Conservation (phyloP, 64 coral and sea anemone species). For the Catalaphyllia jardinei region DNA sequence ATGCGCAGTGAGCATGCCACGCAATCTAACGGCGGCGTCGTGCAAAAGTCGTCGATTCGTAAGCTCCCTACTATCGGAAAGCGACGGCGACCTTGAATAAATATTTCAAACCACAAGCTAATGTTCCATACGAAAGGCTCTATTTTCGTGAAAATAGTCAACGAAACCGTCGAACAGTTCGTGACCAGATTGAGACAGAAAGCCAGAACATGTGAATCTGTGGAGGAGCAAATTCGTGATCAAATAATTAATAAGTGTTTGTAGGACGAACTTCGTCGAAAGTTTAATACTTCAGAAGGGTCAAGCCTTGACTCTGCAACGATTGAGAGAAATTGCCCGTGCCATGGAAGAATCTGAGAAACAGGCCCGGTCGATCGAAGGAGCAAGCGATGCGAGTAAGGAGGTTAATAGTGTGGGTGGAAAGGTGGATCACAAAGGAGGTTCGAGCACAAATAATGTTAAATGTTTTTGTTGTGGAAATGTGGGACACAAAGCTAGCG, state of each 20-base stretch:
- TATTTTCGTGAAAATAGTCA: slow-evolving; percentile 20
- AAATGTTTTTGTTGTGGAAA: slow-evolving; percentile 29
- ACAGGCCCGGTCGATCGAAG: neutral
- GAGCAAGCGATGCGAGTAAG: neutral
- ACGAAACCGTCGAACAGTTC: slow-evolving; percentile 31
- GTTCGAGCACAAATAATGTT: neutral
- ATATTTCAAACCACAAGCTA: slow-evolving; percentile 18
- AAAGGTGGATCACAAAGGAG: slow-evolving; percentile 1
- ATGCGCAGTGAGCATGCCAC: too few species aligned
- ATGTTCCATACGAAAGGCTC: neutral
- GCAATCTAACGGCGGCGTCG: too few species aligned
- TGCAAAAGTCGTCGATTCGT: too few species aligned
- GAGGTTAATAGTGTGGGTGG: neutral
- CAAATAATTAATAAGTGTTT: slow-evolving; percentile 23
- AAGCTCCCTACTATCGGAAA: too few species aligned
- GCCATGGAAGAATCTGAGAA: slow-evolving; percentile 27
- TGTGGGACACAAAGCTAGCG: slow-evolving; percentile 8
- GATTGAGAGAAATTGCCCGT: slow-evolving; percentile 10
- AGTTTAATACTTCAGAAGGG: slow-evolving; percentile 20
- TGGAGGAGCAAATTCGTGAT: slow-evolving; percentile 4
- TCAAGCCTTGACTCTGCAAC: slow-evolving; percentile 10
- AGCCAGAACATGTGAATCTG: slow-evolving; percentile 32
- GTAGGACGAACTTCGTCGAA: neutral
- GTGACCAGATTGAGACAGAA: slow-evolving; percentile 38
- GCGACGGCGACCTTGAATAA: too few species aligned